Evolutionary conservation across 1,140 invertebrate genomes (phyloP).

Genomic region (Homalodisca vitripennis): DNA sequence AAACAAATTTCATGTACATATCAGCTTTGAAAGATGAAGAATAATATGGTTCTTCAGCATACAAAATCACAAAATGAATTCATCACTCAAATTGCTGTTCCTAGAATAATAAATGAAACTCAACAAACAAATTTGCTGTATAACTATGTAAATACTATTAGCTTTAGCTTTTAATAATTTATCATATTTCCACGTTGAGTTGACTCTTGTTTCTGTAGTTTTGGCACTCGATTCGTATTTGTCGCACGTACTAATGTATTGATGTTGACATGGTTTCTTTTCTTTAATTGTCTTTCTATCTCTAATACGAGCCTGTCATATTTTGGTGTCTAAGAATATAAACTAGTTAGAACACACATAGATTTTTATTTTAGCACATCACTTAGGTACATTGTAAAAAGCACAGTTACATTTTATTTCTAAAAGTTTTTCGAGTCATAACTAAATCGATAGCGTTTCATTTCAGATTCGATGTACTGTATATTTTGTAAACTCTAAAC

Average conservation of each 20-base stretch:
- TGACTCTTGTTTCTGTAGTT: slow-evolving; percentile 1
- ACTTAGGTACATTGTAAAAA: neutral
- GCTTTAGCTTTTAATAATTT: neutral
- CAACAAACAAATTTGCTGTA: neutral
- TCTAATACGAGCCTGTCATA: neutral
- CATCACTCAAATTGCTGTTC: too few relatives aligned
- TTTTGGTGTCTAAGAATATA: slow-evolving; percentile 15
- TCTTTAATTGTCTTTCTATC: neutral
- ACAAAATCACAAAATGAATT: too few relatives aligned
- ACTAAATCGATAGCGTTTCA: neutral
- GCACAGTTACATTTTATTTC: neutral
- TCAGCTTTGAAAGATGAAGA: too few relatives aligned
- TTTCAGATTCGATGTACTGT: neutral
- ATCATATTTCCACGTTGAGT: neutral
- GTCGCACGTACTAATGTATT: neutral
- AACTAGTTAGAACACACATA: neutral
- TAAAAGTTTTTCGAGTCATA: neutral
- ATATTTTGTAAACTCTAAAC: slow-evolving; percentile 19
- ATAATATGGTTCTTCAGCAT: too few relatives aligned
- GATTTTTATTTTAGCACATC: slow-evolving; percentile 9
- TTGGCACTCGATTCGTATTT: neutral
- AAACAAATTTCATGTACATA: too few relatives aligned
- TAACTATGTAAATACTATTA: neutral
- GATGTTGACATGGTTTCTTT: neutral
- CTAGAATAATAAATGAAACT: too few relatives aligned